Evolutionary conservation across 2,797 vertebrate genomes (phyloP), one percentile per base, ranked within the genome.

Genomic region (Mus minutoides): DNA sequence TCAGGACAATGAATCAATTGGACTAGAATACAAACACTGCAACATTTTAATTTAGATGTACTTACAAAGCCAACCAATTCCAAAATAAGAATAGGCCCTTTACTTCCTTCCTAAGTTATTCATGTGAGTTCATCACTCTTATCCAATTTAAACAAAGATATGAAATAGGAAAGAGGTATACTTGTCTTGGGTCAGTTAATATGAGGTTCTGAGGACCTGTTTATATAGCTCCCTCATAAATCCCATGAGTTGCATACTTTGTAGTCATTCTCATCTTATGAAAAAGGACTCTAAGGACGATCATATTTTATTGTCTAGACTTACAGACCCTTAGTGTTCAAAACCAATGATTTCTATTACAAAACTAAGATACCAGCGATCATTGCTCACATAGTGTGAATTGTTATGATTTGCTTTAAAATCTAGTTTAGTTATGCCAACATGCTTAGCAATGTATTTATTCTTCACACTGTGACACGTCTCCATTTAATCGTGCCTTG

Each of bases 341-440:
- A 52, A 2, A 19, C 43, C 46, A 93, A 88, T 14, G 56, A 40
- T 76, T 90, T 94, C 19, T 94, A 37, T 76, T 73, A 26, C 24
- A 46, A 80, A 92, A 62, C 11, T 82, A 71, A 67, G 1, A n/a
- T 40, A 58, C 43, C 24, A 60, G 46, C 22, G 71, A 77, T 37
- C 29, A 0, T 83, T 93, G 31, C 16, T 56, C 3, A 34, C 71
- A 92, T 29, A 16, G 46, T 46, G 21, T 67, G 6, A 29, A 76
- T 64, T 94, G 89, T 2, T 84, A 16, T 82, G 49, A n/a, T 17
- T 85, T 96, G 22, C 14, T 95, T 40, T 22, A 88, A 49, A 94
- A 83, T 91, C 60, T 46, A 67, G 9, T 78, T 92, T 49, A 84
- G 49, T 86, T 37, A 83, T 86, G 58, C 37, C 52, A 83, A 60